A percentile compares a stretch with the other conserved stretches of the same genome.
Conservation (phyloP, 2,888 invertebrate genomes). For the Chrysolina haemoptera region DNA sequence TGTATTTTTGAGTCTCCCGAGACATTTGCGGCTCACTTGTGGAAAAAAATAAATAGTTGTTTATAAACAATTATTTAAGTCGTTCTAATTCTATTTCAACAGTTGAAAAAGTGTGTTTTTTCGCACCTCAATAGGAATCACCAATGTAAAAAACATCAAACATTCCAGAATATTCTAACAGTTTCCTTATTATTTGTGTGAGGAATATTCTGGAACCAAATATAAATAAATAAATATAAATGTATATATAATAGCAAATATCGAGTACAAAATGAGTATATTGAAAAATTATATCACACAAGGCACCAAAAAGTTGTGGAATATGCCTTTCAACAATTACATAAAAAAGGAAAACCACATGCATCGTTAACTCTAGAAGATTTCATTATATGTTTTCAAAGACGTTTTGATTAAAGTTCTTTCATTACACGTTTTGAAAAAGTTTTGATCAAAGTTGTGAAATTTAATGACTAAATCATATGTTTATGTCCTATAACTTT, state of each 20-base stretch:
- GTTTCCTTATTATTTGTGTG: not conserved
- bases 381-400: not conserved
- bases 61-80: not conserved
- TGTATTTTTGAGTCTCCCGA: not conserved
- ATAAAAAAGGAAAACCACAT: not conserved
- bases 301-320: conserved; percentile 18
- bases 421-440: not conserved
- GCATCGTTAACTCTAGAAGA: not conserved
- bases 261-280: conserved; percentile 33
- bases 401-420: not conserved
- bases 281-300: conserved; percentile 28
- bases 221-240: conserved; percentile 3
- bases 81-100: not conserved
- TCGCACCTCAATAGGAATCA: conserved; percentile 11
- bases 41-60: not conserved
- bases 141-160: conserved; percentile 5
- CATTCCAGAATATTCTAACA: not conserved
- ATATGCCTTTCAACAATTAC: not conserved
- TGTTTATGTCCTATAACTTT: too few relatives aligned
- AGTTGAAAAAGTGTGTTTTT: not conserved
- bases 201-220: not conserved
- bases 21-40: too few relatives aligned
- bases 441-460: not conserved
- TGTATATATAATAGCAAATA: not conserved
- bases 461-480: too few relatives aligned